Base-by-base conservation (phyloP, 2,888 invertebrate species). In the Nematopogon swammerdamellus region DNA sequence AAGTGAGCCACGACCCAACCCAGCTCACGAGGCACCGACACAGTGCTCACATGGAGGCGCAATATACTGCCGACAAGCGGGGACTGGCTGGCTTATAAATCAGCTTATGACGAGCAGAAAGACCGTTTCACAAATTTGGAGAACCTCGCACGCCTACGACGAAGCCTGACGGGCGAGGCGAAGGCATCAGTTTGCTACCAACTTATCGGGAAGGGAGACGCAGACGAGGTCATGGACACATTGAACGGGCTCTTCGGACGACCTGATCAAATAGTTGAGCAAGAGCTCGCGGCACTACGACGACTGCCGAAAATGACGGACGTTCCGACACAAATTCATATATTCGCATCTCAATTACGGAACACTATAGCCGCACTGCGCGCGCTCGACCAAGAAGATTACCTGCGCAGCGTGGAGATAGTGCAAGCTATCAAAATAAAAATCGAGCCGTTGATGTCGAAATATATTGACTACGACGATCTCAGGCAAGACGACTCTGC, bases 111-210 rank as follows among this genome's bases (percentile, higher is more conserved):
- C 10, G 46, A 46, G 10, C 16, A 18, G 10, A 20, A 19, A 20
- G 8, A 19, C 11, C 25, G 16, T 10, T 46, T 46, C 14, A 20
- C 46, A 4, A 10, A 6, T 14, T 10, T 8, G 19, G 46, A 46
- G n/a, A 46, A 46, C 46, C 25, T 46, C 17, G 25, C 25, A 14
- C 46, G 46, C 19, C 25, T 46, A 18, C 46, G 46, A 6, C 46
- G 46, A 14, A 46, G 46, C 20, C 25, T 46, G 19, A 18, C 8
- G 14, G 46, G 46, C 18, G 25, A 18, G 10, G 46, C 46, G 2
- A 46, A 20, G 16, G 46, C 18, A 20, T 8, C 46, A 4, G 25
- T 20, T 14, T 17, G 19, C 6, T n/a, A 19, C 20, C 25, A 19
- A n/a, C 19, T 46, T 3, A 17, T 20, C 17, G 46, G 46, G 3